Evolutionary conservation across 2,888 invertebrate species (phyloP), one percentile per base, ranked within the genome.

Genomic region (Amaurobius ferox): DNA sequence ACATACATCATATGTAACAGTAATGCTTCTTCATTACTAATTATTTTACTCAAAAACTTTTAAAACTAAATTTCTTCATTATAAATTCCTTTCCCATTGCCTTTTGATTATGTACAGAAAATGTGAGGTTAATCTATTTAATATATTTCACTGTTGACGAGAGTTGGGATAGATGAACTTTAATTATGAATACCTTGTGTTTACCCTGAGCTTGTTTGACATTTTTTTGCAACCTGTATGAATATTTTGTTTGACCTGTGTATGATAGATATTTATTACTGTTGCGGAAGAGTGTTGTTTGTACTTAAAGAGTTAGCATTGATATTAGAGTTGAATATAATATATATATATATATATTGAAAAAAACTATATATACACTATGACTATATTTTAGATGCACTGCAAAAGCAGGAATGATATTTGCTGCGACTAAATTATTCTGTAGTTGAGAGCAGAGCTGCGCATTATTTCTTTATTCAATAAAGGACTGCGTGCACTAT

Each of bases 191-290:
- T n/a, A n/a, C n/a, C n/a, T n/a, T n/a, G 28, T 62, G 16, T 62
- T 55, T 62, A 29, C 7, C n/a, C n/a, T 16, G 16, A 66, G 16
- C 11, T 0, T 39, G 40, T 68, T 26, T 68, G 68, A 39, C 61
- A 61, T 61, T 61, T 61, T 28, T 3, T 61, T 26, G 5, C 35
- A 28, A 16, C 11, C 28, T 28, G 0, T 61, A 61, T 26, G 23
- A 70, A 26, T 70, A 72, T 44, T 66, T 76, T 76, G 62, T 71
- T 83, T 83, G 83, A 76, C 76, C 55, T 74, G 48, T 73, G 73
- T 83, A 83, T 83, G 83, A 77, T 77, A 83, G 74, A 83, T 83
- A 83, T 83, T 83, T 83, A 83, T 83, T 83, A 70, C 29, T 83
- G 77, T 83, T 83, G 83, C 62, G 83, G 77, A 71, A 77, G 77